Evolutionary conservation across 2,113 vertebrate species (phyloP).

Genomic region (Anguilla japonica): DNA sequence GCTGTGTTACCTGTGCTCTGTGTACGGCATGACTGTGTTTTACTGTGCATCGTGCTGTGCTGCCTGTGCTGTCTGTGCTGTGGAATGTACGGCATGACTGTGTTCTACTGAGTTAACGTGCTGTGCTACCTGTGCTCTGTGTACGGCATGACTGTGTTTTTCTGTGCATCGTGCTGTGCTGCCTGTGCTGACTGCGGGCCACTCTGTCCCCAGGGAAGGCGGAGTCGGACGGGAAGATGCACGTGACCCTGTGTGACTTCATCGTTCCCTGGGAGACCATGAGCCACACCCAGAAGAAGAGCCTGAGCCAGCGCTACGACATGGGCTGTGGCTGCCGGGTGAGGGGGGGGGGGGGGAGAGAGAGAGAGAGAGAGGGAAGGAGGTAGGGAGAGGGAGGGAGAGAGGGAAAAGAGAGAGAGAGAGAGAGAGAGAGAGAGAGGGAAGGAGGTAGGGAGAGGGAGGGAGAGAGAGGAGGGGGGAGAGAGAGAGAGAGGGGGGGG

Average conservation of each 20-base stretch:
- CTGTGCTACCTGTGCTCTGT: no score
- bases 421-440: no score
- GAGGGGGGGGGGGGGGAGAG: slow-evolving; percentile 43
- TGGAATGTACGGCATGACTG: no score
- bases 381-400: not conserved
- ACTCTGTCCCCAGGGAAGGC: slow-evolving; percentile 77
- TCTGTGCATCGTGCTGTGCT: not conserved
- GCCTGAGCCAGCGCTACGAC: slow-evolving; percentile 95
- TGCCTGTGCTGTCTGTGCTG: no score
- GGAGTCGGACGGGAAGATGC: slow-evolving; percentile 84
- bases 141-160: no score
- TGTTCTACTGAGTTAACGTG: no score
- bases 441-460: not conserved
- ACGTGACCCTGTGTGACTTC: slow-evolving; percentile 94
- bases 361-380: not conserved
- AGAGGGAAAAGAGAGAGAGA: no score
- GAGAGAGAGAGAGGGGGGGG: no score
- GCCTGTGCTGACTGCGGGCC: not conserved
- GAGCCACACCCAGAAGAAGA: slow-evolving; percentile 95
- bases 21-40: no score
- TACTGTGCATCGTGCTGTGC: no score
- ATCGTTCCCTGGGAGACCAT: slow-evolving; percentile 93
- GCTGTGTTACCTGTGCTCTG: no score
- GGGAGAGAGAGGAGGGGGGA: not conserved
- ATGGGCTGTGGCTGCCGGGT: slow-evolving; percentile 99